Evolutionary conservation across 2,888 invertebrate species (phyloP), one percentile per base, ranked within the genome.

Genomic region (Orchestes rusci): DNA sequence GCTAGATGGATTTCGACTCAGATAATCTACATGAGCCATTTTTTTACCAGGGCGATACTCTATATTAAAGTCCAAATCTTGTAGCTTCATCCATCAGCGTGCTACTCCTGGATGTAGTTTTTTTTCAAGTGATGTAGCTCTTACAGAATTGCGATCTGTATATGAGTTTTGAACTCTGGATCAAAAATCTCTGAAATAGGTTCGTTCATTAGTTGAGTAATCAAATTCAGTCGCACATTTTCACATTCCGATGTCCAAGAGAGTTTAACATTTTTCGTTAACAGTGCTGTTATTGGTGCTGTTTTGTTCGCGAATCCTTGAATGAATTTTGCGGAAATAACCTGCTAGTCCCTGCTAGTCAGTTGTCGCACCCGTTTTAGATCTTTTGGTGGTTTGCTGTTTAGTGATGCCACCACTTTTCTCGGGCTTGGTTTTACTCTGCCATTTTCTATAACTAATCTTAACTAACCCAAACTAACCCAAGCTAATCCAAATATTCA

Each of bases 111-210:
- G 35, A 12, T 35, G 13, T 16, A 35, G 18, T 15, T 35, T 18
- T 15, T 35, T 35, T 18, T 35, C 17, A 15, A 35, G 35, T n/a
- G 35, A 15, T n/a, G 35, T 35, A 35, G 35, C 35, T 7, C 49
- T 45, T 10, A 58, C 51, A 12, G 53, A 46, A 18, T 52, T 49
- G 40, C 49, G 2, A 41, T 42, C 12, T 48, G 39, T 10, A 46
- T 29, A 16, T 46, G 35, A 15, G 19, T 19, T 18, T 3, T 18
- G 12, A 45, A 23, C 2, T 36, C 27, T 10, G 41, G 47, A 15
- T 50, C 23, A 19, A 43, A 47, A 32, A 50, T 45, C 2, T 23
- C 19, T 33, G 45, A 33, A 36, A 48, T 28, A 27, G 48, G 48
- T 29, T 37, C 15, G 18, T 31, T 31, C 7, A 42, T 48, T 42